A percentile compares a stretch with the other conserved stretches of the same genome.
Conservation (phyloP, 2,797 vertebrate species). For the Catharus ustulatus region DNA sequence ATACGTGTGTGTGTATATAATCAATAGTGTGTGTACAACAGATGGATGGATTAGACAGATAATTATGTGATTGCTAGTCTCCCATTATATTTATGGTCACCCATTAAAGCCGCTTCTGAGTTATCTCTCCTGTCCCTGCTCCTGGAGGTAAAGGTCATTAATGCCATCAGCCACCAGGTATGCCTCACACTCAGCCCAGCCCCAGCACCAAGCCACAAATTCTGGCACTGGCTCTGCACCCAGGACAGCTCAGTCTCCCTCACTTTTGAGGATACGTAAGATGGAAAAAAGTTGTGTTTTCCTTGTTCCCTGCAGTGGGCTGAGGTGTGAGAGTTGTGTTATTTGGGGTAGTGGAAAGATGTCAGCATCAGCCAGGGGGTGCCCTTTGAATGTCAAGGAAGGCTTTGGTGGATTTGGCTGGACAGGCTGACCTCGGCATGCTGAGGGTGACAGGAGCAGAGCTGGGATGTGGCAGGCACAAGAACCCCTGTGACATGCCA, state of each 20-base stretch:
- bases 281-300: neutral
- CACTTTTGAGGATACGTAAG: neutral
- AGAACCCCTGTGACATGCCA: rapidly evolving
- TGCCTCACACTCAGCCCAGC: neutral
- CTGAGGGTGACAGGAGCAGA: neutral
- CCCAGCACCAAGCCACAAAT: neutral
- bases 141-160: neutral
- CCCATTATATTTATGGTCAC: conserved; percentile 9
- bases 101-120: conserved; percentile 23
- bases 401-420: neutral
- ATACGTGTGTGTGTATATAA: neutral
- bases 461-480: neutral
- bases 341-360: neutral
- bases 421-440: rapidly evolving
- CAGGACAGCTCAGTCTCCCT: neutral
- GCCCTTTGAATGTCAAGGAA: rapidly evolving
- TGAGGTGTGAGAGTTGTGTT: neutral
- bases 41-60: conserved; percentile 13
- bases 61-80: neutral
- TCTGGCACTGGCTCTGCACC: neutral
- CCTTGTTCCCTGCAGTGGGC: neutral
- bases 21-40: neutral
- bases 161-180: neutral
- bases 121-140: neutral
- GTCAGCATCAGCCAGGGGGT: neutral